A percentile compares a stretch with the other conserved stretches of the same genome.
Evolutionary conservation across 2,888 invertebrate species (phyloP).

Genomic region (Helicoverpa assulta): DNA sequence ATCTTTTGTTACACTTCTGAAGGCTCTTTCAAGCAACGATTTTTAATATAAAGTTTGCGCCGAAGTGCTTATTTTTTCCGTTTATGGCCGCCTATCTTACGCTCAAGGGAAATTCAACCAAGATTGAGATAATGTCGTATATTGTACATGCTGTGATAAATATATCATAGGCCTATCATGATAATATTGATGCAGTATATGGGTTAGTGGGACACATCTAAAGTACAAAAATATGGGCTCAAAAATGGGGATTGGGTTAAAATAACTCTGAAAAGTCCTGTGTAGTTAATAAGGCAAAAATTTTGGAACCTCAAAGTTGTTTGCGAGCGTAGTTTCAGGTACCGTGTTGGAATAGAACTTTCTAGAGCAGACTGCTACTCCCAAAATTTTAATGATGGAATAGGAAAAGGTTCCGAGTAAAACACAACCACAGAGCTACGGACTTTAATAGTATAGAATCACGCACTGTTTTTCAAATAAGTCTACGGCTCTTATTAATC

Average conservation of each 20-base stretch:
- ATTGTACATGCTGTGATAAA: slow-evolving; percentile 7
- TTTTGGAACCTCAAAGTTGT: neutral
- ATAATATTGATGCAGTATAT: slow-evolving; percentile 3
- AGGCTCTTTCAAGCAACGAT: neutral
- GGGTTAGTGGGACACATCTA: neutral
- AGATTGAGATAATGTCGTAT: slow-evolving; percentile 37
- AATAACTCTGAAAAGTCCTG: no score
- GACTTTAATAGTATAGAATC: neutral
- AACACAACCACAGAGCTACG: neutral
- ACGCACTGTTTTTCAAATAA: neutral
- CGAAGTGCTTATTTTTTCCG: slow-evolving; percentile 32
- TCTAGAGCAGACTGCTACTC: neutral
- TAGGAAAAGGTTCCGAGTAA: neutral
- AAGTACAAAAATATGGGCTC: neutral
- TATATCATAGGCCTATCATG: slow-evolving; percentile 13
- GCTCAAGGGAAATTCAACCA: slow-evolving; percentile 46
- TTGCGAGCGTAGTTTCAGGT: neutral
- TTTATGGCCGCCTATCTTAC: slow-evolving; percentile 15
- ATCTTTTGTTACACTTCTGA: neutral
- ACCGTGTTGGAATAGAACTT: neutral
- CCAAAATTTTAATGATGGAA: neutral
- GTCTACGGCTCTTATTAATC: neutral
- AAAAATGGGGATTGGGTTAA: no score
- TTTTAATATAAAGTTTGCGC: slow-evolving; percentile 14
- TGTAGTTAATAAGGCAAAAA: neutral